These are phyloP conservation scores for Sakesphorus luctuosus DNA, from an alignment of 2,113 vertebrate genomes.

Conservation along the genomic window DNA sequence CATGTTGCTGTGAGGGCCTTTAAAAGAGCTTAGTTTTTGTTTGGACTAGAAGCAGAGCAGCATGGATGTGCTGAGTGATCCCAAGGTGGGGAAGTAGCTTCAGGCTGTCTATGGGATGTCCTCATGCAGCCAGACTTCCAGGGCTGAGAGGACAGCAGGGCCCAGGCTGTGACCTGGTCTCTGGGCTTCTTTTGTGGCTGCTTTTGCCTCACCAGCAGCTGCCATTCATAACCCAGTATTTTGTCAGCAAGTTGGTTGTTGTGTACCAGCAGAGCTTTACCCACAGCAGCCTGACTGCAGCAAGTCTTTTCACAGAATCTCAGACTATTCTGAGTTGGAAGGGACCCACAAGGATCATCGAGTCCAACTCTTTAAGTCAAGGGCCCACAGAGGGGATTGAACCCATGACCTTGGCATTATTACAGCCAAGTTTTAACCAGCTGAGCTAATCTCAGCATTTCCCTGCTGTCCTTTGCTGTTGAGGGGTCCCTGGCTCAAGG, in stretches of 20 bases:
- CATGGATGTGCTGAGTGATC: neutral
- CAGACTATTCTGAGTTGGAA: too few relatives aligned
- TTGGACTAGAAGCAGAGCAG: neutral
- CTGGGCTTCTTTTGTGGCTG: neutral
- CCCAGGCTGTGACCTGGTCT: neutral
- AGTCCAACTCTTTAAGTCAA: too few relatives aligned
- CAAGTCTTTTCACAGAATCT: neutral
- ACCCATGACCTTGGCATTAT: too few relatives aligned
- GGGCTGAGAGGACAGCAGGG: neutral
- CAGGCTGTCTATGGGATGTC: neutral
- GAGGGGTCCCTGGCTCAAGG: rapidly evolving
- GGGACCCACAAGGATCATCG: too few relatives aligned
- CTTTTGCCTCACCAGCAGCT: neutral
- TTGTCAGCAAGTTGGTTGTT: neutral
- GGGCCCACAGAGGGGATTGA: too few relatives aligned
- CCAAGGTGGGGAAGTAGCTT: neutral
- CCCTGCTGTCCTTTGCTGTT: neutral
- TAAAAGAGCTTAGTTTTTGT: neutral
- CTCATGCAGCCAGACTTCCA: neutral
- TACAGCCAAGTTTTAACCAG: too few relatives aligned
- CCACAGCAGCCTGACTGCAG: neutral
- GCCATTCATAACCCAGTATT: neutral
- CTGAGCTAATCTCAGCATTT: neutral
- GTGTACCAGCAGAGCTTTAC: neutral
- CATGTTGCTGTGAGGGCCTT: neutral